Base-by-base conservation (phyloP, 35 echinoderm and acorn worm genomes). In the Lytechinus variegatus region DNA sequence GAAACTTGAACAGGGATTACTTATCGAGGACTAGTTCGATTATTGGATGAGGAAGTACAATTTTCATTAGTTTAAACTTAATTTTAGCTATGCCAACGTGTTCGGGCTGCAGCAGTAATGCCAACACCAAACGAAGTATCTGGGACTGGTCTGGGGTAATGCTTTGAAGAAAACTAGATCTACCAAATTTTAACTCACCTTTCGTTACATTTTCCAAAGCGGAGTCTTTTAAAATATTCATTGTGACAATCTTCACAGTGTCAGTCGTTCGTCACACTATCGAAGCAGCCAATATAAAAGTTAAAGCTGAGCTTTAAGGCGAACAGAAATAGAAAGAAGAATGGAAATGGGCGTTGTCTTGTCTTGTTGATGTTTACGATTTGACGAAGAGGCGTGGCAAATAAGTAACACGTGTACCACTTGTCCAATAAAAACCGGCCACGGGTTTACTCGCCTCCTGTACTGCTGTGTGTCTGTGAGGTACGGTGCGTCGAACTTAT, bases 221-320 rank as follows among this genome's bases (percentile, higher is more conserved):
- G 10, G 92, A 93, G n/a, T 93, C 92, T 93, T 93, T 93, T 93
- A 93, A 93, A 57, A 93, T 93, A 93, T 93, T 93, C 92, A 93
- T 44, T 44, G 33, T 93, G 88, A 90, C 52, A 33, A 14, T 90
- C 28, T 28, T 12, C 28, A 44, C 88, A 14, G 11, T 14, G 87
- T 33, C 14, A 4, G 51, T 44, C 0, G 87, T 27, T 88, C 87
- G 27, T 58, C 33, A n/a, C n/a, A n/a, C n/a, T n/a, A n/a, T n/a
- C 56, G 2, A 10, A 58, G 56, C 9, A 58, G 56, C 33, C 33
- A 44, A 44, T 44, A n/a, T 44, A 44, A 44, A 2, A 44, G 33
- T 44, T 44, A 44, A 44, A 44, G 33, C 33, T 44, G 33, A 44
- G 2, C 33, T 44, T 44, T 44, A 44, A 44, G 2, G 33, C 33